A percentile compares a stretch with the other conserved stretches of the same genome.
Conservation (phyloP, 2,888 invertebrate species). For the Eudiplozoon nipponicum region DNA sequence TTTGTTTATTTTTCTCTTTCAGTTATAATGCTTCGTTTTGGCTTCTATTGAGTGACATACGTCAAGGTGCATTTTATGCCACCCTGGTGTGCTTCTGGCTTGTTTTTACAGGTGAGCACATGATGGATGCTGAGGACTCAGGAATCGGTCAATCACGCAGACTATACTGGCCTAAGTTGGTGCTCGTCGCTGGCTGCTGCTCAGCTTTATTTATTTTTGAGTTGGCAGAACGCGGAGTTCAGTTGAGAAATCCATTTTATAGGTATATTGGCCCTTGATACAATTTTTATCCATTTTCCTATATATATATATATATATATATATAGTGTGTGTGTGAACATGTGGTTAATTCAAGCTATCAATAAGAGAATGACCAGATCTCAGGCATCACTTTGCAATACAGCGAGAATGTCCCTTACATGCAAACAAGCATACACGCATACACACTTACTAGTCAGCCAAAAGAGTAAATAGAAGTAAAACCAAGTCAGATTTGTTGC, state of each 20-base stretch:
- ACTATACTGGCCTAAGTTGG: conserved; percentile 62
- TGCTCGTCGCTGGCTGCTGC: conserved; percentile 60
- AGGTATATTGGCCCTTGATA: not conserved
- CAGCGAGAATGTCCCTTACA: no score
- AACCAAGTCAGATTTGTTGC: no score
- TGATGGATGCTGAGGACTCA: conserved; percentile 27
- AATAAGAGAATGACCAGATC: no score
- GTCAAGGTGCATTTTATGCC: conserved; percentile 83
- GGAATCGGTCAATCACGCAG: not conserved
- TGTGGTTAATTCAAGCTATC: no score
- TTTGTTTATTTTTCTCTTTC: no score
- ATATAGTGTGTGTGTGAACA: no score
- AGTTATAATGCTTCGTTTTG: conserved; percentile 87
- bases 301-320: no score
- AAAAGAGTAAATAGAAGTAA: no score
- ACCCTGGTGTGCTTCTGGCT: conserved; percentile 81
- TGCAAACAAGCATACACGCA: no score
- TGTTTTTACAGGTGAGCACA: conserved; percentile 84
- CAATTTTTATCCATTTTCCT: not conserved
- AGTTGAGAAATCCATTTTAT: conserved; percentile 76
- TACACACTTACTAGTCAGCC: no score
- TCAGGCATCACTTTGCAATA: no score
- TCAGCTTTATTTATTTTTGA: conserved; percentile 68
- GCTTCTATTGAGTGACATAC: conserved; percentile 59
- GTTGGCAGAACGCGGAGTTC: conserved; percentile 68